Percentiles rank a stretch among this genome's conserved stretches.
These are phyloP conservation scores for Rhaphigaster nebulosa DNA, from an alignment of 2,888 invertebrate species.

Conservation along the genomic window DNA sequence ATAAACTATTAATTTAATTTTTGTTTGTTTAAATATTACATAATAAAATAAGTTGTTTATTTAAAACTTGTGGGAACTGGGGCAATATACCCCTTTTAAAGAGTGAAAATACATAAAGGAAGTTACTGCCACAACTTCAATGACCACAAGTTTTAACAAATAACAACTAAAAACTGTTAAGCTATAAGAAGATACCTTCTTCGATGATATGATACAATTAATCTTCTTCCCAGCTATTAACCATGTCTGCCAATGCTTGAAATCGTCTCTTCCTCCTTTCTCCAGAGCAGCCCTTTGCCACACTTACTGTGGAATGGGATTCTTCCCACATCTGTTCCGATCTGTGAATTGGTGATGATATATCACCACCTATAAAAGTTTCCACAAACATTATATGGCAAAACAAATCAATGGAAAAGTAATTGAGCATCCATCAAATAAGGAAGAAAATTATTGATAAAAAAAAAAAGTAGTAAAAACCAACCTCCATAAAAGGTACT, in stretches of 20 bases:
- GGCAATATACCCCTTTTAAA: not conserved
- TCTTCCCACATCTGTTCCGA: constrained; percentile 39
- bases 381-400: not conserved
- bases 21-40: too few species aligned
- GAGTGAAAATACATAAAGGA: not conserved
- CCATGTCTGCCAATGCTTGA: constrained; percentile 33
- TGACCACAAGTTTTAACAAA: not conserved
- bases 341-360: constrained; percentile 29
- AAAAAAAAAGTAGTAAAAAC: not conserved
- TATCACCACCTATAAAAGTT: not conserved
- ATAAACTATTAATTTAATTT: too few species aligned
- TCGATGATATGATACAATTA: not conserved
- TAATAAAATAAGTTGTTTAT: too few species aligned
- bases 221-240: constrained; percentile 39
- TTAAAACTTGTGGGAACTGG: not conserved
- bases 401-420: not conserved
- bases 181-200: not conserved
- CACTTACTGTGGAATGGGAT: not conserved
- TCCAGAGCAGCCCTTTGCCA: constrained; percentile 29
- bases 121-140: not conserved
- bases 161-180: not conserved
- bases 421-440: not conserved
- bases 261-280: constrained; percentile 33
- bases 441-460: not conserved
- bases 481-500: constrained; percentile 36